Percentiles rank a stretch among this genome's conserved stretches.
Evolutionary conservation across 2,113 vertebrate species (phyloP).

Genomic region (Carlito syrichta): DNA sequence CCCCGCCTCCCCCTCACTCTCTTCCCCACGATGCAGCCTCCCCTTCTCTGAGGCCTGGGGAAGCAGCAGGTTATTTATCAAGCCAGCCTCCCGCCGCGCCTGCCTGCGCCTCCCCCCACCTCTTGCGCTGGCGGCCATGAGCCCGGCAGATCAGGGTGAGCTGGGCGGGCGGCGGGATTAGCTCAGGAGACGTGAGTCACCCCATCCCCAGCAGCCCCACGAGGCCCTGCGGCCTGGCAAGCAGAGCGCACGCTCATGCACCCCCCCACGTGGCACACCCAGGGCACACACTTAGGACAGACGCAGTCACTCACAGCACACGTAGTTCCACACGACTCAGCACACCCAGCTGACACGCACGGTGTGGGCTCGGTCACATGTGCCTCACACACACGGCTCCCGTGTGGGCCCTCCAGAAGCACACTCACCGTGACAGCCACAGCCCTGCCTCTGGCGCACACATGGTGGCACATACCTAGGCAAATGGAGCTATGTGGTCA

Average conservation of each 20-base stretch:
- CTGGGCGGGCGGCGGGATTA: conserved; percentile 70
- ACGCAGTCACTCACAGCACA: background rate
- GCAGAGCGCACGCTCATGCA: conserved; percentile 32
- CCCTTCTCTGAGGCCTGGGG: conserved; percentile 57
- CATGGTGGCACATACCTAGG: too few relatives aligned
- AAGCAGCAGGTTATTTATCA: conserved; percentile 79
- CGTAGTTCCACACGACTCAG: background rate
- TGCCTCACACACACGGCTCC: background rate
- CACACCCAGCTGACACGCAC: background rate
- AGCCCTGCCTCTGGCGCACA: background rate
- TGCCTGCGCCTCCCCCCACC: conserved; percentile 22
- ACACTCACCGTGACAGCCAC: background rate
- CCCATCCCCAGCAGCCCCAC: conserved; percentile 57
- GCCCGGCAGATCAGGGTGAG: conserved; percentile 75
- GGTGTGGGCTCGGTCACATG: background rate
- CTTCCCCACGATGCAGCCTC: background rate
- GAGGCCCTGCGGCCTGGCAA: conserved; percentile 64
- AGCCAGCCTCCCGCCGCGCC: conserved; percentile 56
- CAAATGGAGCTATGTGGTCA: background rate
- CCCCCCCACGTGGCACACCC: conserved; percentile 22
- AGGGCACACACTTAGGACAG: background rate
- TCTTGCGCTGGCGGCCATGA: conserved; percentile 56
- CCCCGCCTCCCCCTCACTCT: background rate
- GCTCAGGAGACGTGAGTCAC: conserved; percentile 78
- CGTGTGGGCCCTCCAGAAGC: background rate